Conservation (phyloP, 2,888 invertebrate species). For the Agrypnus murinus region DNA sequence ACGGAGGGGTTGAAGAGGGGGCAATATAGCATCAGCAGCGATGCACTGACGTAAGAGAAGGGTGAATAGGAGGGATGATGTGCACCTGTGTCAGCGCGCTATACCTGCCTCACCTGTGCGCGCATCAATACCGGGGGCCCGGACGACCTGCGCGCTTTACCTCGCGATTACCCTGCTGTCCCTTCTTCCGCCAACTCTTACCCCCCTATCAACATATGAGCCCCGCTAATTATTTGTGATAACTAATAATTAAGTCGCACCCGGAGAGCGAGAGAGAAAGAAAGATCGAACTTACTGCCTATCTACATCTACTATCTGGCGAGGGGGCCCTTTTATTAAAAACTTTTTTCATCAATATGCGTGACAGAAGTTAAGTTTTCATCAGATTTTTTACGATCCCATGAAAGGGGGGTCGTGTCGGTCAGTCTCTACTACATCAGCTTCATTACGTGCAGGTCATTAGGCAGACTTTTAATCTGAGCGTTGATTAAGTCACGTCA, state of each 20-base stretch:
- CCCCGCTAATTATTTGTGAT: slow-evolving; percentile 39
- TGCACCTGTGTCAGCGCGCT: slow-evolving; percentile 58
- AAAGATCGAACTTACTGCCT: too few species aligned
- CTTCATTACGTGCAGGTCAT: slow-evolving; percentile 39
- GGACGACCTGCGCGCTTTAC: slow-evolving; percentile 56
- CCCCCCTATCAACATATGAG: slow-evolving; percentile 41
- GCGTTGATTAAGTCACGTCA: slow-evolving; percentile 33
- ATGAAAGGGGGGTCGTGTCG: slow-evolving; percentile 22
- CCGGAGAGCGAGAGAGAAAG: background rate
- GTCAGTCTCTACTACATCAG: slow-evolving; percentile 29
- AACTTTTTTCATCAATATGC: slow-evolving; percentile 32
- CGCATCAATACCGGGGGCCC: slow-evolving; percentile 57
- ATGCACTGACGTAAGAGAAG: slow-evolving; percentile 52
- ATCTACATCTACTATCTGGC: too few species aligned
- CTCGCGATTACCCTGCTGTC: slow-evolving; percentile 43
- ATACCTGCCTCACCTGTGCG: slow-evolving; percentile 58
- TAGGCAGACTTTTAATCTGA: slow-evolving; percentile 42
- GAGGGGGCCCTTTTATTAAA: slow-evolving; percentile 7
- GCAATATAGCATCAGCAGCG: slow-evolving; percentile 40
- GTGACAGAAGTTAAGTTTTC: slow-evolving; percentile 24
- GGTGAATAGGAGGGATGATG: slow-evolving; percentile 49
- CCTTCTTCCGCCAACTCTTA: slow-evolving; percentile 34
- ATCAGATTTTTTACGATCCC: background rate
- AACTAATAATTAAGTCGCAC: slow-evolving; percentile 35
- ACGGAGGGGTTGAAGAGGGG: slow-evolving; percentile 31